phyloP scores from a whole-genome alignment of 2,113 vertebrate genomes.

The Odontesthes bonariensis region DNA sequence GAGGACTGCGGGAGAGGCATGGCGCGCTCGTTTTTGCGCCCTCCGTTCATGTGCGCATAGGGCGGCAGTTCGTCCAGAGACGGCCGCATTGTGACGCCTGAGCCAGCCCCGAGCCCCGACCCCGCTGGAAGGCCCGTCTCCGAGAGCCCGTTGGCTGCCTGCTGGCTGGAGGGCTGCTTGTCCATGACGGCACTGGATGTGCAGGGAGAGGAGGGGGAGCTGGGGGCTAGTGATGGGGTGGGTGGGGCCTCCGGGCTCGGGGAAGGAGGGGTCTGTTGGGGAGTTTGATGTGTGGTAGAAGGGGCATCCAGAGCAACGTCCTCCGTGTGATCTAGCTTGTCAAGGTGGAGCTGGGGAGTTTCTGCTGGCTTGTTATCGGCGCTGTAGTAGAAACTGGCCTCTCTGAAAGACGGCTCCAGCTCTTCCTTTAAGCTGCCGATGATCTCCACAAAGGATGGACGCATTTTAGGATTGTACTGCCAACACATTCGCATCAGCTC shows the following conservation, averaged over 20 bases:
- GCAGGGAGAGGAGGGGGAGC: slow-evolving; percentile 67
- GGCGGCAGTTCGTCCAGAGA: slow-evolving; percentile 92
- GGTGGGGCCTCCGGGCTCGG: slow-evolving; percentile 56
- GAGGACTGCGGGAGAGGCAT: slow-evolving; percentile 96
- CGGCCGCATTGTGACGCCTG: slow-evolving; percentile 84
- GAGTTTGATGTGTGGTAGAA: slow-evolving; percentile 39
- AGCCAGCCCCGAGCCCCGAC: slow-evolving; percentile 27
- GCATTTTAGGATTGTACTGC: slow-evolving; percentile 99
- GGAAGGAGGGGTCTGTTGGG: slow-evolving; percentile 62
- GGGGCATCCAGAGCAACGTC: slow-evolving; percentile 88
- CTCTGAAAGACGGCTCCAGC: slow-evolving; percentile 90
- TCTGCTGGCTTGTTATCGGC: slow-evolving; percentile 94
- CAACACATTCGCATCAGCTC: slow-evolving; percentile 98
- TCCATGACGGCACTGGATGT: slow-evolving; percentile 74
- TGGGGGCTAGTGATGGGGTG: slow-evolving; percentile 46
- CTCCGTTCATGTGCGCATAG: slow-evolving; percentile 99
- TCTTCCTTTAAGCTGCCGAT: slow-evolving; percentile 95
- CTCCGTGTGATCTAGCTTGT: slow-evolving; percentile 90
- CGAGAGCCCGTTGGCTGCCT: slow-evolving; percentile 87
- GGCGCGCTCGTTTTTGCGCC: slow-evolving; percentile 92
- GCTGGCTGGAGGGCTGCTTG: slow-evolving; percentile 87
- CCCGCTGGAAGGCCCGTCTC: slow-evolving; percentile 29
- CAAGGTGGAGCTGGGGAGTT: slow-evolving; percentile 88
- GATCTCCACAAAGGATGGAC: slow-evolving; percentile 95
- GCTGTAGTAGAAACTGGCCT: slow-evolving; percentile 97